A percentile compares a stretch with the other conserved stretches of the same genome.
Conservation (phyloP, 1,140 invertebrate genomes). For the Aphidius gifuensis region DNA sequence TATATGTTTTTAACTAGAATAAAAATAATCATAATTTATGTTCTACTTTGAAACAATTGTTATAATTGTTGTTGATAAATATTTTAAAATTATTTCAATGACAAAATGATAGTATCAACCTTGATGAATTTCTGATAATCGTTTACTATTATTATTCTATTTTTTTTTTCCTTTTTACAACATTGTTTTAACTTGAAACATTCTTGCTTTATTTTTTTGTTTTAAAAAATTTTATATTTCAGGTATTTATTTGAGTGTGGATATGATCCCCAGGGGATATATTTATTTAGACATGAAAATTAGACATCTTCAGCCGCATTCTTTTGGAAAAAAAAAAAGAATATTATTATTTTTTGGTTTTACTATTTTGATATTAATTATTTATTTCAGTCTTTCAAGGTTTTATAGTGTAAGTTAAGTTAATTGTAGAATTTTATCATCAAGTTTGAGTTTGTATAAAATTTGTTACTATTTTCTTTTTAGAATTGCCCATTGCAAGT, state of each 20-base stretch:
- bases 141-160: not conserved
- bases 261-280: too few species aligned
- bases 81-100: not conserved
- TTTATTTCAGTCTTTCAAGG: too few species aligned
- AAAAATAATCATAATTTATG: not conserved
- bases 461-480: not conserved
- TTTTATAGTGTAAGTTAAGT: too few species aligned
- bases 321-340: too few species aligned
- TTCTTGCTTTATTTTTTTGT: not conserved
- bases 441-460: too few species aligned
- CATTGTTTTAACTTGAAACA: not conserved
- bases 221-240: too few species aligned
- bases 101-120: not conserved
- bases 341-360: too few species aligned
- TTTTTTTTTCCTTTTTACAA: not conserved
- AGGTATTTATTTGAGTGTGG: too few species aligned
- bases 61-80: not conserved
- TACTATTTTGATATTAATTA: too few species aligned
- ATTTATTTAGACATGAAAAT: too few species aligned
- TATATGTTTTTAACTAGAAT: conserved; percentile 23
- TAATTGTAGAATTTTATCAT: too few species aligned
- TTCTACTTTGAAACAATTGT: not conserved
- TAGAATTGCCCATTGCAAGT: not conserved
- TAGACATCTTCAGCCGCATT: too few species aligned
- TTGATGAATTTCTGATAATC: not conserved